Percentiles rank a stretch among this genome's conserved stretches.
phyloP scores from a whole-genome alignment of 2,888 invertebrate species.

The Coleophora flavipennella region DNA sequence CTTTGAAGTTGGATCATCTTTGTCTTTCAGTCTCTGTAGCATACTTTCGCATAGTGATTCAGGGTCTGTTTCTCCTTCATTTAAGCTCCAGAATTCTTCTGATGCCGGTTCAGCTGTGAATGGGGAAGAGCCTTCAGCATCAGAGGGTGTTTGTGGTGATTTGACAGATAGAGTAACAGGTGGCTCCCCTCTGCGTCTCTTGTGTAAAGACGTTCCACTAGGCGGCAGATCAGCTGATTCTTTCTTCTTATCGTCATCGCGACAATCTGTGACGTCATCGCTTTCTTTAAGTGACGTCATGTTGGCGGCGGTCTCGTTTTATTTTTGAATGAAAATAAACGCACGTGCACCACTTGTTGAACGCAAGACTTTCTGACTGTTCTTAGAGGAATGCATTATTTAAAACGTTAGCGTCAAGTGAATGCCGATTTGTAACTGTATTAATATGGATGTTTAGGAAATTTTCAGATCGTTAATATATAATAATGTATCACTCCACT shows the following conservation, averaged over 20 bases:
- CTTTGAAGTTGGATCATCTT: conserved; percentile 58
- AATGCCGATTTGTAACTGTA: too few relatives aligned
- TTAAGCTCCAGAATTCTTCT: conserved; percentile 42
- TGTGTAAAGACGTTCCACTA: conserved; percentile 56
- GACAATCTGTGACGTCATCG: conserved; percentile 38
- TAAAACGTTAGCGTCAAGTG: not conserved
- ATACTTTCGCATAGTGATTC: conserved; percentile 53
- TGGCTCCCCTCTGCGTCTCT: conserved; percentile 55
- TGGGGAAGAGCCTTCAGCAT: conserved; percentile 57
- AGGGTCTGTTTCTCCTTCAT: conserved; percentile 41
- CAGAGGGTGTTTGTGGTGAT: conserved; percentile 50
- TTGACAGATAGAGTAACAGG: conserved; percentile 55
- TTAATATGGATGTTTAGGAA: too few relatives aligned
- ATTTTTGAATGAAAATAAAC: conserved; percentile 64
- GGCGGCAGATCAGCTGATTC: conserved; percentile 51
- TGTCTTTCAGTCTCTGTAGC: conserved; percentile 50
- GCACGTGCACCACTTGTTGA: conserved; percentile 44
- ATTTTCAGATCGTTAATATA: too few relatives aligned
- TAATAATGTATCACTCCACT: too few relatives aligned
- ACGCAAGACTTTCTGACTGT: conserved; percentile 25
- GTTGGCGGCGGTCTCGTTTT: conserved; percentile 27
- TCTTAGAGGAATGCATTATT: conserved; percentile 55
- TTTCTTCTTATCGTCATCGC: conserved; percentile 23
- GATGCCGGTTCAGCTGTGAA: conserved; percentile 52
- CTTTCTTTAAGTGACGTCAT: conserved; percentile 56